Evolutionary conservation across 2,888 invertebrate species (phyloP), one percentile per base, ranked within the genome.

Genomic region (Isoperla grammatica): DNA sequence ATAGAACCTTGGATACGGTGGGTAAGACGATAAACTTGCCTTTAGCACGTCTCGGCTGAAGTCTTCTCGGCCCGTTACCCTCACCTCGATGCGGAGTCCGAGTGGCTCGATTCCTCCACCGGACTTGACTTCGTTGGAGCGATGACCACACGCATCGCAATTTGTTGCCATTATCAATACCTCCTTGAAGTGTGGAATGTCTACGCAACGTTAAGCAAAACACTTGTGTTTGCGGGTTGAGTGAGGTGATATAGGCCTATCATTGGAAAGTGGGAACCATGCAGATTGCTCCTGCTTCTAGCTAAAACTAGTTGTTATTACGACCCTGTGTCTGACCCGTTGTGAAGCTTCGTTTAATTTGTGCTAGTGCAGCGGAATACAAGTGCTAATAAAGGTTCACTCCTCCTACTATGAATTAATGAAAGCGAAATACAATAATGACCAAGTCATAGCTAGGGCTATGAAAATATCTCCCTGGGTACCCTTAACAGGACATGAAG

Each of bases 171-270:
- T 99, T 61, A 99, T 94, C 0, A 99, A 87, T 0, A 95, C 94
- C 72, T 98, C 92, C 75, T 99, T 98, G 75, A 99, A 99, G 73
- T 95, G 88, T 0, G 99, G 99, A 71, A 99, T 94, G 67, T 86
- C 85, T 84, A 68, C 50, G 62, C 65, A 57, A 46, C 43, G 53
- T 68, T 68, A 67, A 71, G 65, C 66, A 68, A 60, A 63, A n/a
- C n/a, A n/a, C n/a, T n/a, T n/a, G n/a, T n/a, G n/a, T n/a, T n/a
- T n/a, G n/a, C n/a, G n/a, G n/a, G n/a, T n/a, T n/a, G n/a, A n/a
- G n/a, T n/a, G n/a, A n/a, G n/a, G n/a, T n/a, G n/a, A n/a, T 61
- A 49, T 46, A 6, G 29, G 22, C 12, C 29, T 15, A 42, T 42
- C 40, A 37, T 9, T 37, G 8, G 13, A 6, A 11, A 13, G 9